Base-by-base conservation (phyloP, 2,113 vertebrate genomes). In the Glareola pratincola region DNA sequence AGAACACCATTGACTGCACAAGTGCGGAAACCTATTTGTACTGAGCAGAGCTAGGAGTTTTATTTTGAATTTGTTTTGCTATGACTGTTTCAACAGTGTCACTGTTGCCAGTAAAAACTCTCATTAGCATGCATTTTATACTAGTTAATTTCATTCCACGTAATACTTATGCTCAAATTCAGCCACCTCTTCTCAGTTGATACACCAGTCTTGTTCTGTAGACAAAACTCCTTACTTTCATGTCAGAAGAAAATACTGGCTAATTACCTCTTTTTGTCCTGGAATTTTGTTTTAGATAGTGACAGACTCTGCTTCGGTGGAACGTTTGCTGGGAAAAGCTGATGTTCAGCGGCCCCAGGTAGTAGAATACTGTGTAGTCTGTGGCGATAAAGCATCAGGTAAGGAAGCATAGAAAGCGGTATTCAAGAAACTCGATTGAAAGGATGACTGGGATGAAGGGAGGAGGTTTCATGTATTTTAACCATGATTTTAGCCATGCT, bases 341-440 rank as follows among this genome's bases (percentile, higher is more conserved):
- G 99, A 99, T 63, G 94, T 99, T 81, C 99, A 98, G 94, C 98
- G 99, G 77, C 97, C 99, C 12, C 99, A 99, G 96, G 99, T 99
- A 67, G 98, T 99, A 85, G 99, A 99, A 89, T 99, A 99, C 96
- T 99, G 99, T 56, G 98, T 99, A 64, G 99, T 99, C 92, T 99
- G 99, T 95, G 99, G 99, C 10, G 99, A 99, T 98, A 99, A 99
- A 98, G 99, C 99, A 88, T 99, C 99, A 97, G 99, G 99, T 99
- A 98, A 92, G 97, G 84, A 85, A 69, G 51, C 20, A 20, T 6
- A 51, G 37, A 20, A 83, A 56, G 21, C 3, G 23, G 6, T 34
- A 32, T 68, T 84, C 22, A 81, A 84, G 62, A 66, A 81, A 82
- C 32, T 64, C 92, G 45, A 37, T 47, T 84, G 60, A 89, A 93